These are phyloP conservation scores for Harpalus rufipes DNA, from an alignment of 2,888 invertebrate genomes.

Conservation along the genomic window DNA sequence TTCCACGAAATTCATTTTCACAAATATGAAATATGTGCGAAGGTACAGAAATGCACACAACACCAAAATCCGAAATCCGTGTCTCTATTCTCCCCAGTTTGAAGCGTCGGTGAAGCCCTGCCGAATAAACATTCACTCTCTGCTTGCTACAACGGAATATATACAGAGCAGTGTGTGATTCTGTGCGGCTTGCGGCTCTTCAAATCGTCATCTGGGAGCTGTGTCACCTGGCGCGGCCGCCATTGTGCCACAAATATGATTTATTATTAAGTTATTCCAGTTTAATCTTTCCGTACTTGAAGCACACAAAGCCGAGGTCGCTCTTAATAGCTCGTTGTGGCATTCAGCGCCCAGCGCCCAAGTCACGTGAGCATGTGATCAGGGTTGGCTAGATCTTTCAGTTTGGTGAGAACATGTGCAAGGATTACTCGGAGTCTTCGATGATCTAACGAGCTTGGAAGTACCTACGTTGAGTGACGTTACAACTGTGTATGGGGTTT, in stretches of 20 bases:
- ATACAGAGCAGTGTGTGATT: conserved; percentile 27
- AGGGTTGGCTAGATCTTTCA: too few species aligned
- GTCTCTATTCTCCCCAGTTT: not conserved
- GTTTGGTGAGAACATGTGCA: too few species aligned
- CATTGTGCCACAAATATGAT: conserved; percentile 60
- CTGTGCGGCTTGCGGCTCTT: conserved; percentile 31
- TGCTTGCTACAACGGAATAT: not conserved
- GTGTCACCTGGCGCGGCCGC: conserved; percentile 52
- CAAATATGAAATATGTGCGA: not conserved
- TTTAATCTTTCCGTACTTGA: conserved; percentile 59
- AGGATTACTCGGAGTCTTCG: too few species aligned
- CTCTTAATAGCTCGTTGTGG: conserved; percentile 56
- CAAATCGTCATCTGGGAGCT: conserved; percentile 60
- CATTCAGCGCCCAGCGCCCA: conserved; percentile 26
- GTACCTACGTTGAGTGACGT: too few species aligned
- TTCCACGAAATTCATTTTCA: not conserved
- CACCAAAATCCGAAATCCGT: conserved; percentile 14
- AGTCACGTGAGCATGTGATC: conserved; percentile 53
- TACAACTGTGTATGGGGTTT: too few species aligned
- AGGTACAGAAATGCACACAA: conserved; percentile 14
- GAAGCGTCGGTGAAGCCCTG: not conserved
- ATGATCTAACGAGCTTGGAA: too few species aligned
- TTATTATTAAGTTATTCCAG: conserved; percentile 62
- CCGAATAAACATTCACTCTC: too few species aligned
- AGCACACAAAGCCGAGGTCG: conserved; percentile 44